Conservation (phyloP, 1,140 invertebrate species). For the Laupala kohalensis region DNA sequence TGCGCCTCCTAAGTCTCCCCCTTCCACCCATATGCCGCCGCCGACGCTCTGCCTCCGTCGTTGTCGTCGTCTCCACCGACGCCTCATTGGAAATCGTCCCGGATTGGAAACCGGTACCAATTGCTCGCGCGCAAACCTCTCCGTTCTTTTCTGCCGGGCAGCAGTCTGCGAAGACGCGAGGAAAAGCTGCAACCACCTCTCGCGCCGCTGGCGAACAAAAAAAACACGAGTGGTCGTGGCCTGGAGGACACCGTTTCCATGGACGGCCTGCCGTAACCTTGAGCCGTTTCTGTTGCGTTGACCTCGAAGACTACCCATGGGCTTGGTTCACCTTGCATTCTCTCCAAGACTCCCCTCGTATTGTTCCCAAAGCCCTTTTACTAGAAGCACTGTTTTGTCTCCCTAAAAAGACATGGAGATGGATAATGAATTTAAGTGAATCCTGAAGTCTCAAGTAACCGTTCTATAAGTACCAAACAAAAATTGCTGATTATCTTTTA, state of each 20-base stretch:
- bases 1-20: too few relatives aligned
- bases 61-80: not conserved
- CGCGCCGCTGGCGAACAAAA: not conserved
- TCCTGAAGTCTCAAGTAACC: too few relatives aligned
- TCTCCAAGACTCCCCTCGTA: too few relatives aligned
- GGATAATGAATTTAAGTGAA: too few relatives aligned
- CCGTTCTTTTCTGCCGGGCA: not conserved
- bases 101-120: not conserved
- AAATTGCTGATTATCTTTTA: too few relatives aligned
- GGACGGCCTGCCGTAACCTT: not conserved
- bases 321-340: too few relatives aligned
- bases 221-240: not conserved
- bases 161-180: too few relatives aligned
- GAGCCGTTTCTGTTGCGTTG: not conserved
- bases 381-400: too few relatives aligned
- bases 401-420: too few relatives aligned
- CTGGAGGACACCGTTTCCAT: not conserved
- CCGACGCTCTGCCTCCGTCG: too few relatives aligned
- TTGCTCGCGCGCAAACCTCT: not conserved
- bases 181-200: not conserved
- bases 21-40: not conserved
- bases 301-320: not conserved
- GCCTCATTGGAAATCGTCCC: not conserved
- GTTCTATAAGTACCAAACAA: too few relatives aligned
- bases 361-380: too few relatives aligned